Base-by-base conservation (phyloP, 2,797 vertebrate species). In the Sciaenops ocellatus region DNA sequence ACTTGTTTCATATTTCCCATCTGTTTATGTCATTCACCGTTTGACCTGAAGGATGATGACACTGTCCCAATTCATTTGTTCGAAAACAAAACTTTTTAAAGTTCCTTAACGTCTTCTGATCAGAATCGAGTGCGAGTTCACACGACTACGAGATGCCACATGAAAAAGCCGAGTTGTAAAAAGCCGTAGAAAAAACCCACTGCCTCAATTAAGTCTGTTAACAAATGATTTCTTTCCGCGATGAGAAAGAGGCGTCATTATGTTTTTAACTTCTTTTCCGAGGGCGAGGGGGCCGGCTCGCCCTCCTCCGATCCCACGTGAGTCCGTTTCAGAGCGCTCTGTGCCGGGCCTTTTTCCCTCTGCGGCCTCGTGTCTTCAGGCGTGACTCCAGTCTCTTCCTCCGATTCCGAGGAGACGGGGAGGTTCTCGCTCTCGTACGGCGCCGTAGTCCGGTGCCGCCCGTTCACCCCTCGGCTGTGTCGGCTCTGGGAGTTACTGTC, bases 231-330 rank as follows among this genome's bases (percentile, higher is more conserved):
- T 55, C 20, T 78, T 66, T 69, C 57, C 9, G 2, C 17, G 68
- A 18, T 6, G 46, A 85, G 57, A 68, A 65, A 47, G 44, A 69
- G 24, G 48, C 2, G 42, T 90, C 90, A 95, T 96, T 96, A 98
- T 93, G 96, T 98, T 95, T 97, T 99, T 73, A 97, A 85, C 95
- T 97, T 99, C 95, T 99, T 99, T 90, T 98, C 98, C 89, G 96
- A 95, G 30, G 96, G 96, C 2, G 96, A 95, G 79, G 95, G 95
- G 86, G 96, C 96, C 57, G 95, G 92, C 80, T 95, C 96, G 61
- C 93, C 92, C 69, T 97, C 97, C 80, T 96, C 96, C 28, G 96
- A 90, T 64, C 95, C 96, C 1, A 72, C 87, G 62, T 95, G 95
- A 97, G 97, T 96, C 95, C 96, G 95, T 94, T 95, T 97, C 92